These are phyloP conservation scores for Mungos mungo DNA, from an alignment of 2,113 vertebrate genomes.

Conservation along the genomic window DNA sequence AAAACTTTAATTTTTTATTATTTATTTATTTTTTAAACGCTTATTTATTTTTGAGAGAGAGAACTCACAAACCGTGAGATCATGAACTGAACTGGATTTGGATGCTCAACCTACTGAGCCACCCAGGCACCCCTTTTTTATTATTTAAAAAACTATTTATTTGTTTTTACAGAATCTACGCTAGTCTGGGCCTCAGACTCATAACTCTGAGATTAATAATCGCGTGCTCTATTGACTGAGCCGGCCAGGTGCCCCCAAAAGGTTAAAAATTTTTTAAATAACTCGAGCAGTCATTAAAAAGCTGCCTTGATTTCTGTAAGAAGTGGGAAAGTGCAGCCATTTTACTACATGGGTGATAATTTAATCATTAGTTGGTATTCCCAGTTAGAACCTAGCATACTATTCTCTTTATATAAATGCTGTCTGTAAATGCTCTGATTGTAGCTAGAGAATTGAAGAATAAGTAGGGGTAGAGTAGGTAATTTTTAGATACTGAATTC, in stretches of 20 bases:
- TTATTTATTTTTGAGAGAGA: neutral
- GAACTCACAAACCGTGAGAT: neutral
- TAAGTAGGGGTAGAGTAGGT: neutral
- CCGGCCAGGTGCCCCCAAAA: too few relatives aligned
- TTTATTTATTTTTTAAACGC: neutral
- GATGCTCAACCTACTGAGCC: neutral
- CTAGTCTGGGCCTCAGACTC: neutral
- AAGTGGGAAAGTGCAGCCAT: neutral
- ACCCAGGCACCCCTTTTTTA: neutral
- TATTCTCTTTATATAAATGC: neutral
- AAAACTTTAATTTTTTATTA: neutral
- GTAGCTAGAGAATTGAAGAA: neutral
- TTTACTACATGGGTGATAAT: neutral
- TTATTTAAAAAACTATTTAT: neutral
- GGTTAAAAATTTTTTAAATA: neutral
- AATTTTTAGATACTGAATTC: neutral
- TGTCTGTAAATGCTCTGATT: neutral
- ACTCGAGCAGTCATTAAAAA: neutral
- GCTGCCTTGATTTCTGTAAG: neutral
- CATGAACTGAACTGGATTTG: neutral
- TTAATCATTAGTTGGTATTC: neutral
- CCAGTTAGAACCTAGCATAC: neutral
- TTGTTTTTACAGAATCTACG: neutral
- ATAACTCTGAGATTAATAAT: too few relatives aligned
- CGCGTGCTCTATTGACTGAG: too few relatives aligned